Evolutionary conservation across 2,888 invertebrate species (phyloP), one percentile per base, ranked within the genome.

Genomic region (Noctua janthe): DNA sequence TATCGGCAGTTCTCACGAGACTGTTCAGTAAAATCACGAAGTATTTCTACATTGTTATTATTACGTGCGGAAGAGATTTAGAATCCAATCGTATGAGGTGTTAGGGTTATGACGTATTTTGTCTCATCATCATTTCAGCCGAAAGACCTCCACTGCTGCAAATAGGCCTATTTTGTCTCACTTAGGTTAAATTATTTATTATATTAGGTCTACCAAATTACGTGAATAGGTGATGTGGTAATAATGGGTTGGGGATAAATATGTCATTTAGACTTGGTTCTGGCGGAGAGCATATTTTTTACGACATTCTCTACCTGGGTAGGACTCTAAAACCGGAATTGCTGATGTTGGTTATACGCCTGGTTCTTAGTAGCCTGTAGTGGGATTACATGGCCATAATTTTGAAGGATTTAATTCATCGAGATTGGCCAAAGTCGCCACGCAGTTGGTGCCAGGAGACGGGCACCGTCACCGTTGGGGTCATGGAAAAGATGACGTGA

Each of bases 1-100:
- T 85, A 86, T 74, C 71, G 29, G 56, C 79, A 35, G n/a, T 89
- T 89, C 89, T 72, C 89, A 90, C 90, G 82, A 77, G 72, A 81
- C 74, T 81, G 69, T 78, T 62, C 78, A 76, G 67, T 56, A 80
- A 79, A 71, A 80, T 80, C 73, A 54, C 73, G 70, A 80, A 71
- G 59, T 77, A 70, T 20, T 70, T 84, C 69, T 69, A 59, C n/a
- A 62, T 74, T n/a, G n/a, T 43, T 66, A 51, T 74, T n/a, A 23
- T 43, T 66, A 51, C 56, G 62, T 43, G 51, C 82, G 81, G 82
- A 88, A 88, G 84, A 80, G 62, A 84, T 81, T 64, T 69, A 79
- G 71, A 69, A 79, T 43, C 49, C 74, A 81, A 73, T 70, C 49
- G 72, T 35, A n/a, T 66, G 13, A 54, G n/a, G 23, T 69, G 66